Evolutionary conservation across 2,888 invertebrate species (phyloP).

Genomic region (Catocala nupta): DNA sequence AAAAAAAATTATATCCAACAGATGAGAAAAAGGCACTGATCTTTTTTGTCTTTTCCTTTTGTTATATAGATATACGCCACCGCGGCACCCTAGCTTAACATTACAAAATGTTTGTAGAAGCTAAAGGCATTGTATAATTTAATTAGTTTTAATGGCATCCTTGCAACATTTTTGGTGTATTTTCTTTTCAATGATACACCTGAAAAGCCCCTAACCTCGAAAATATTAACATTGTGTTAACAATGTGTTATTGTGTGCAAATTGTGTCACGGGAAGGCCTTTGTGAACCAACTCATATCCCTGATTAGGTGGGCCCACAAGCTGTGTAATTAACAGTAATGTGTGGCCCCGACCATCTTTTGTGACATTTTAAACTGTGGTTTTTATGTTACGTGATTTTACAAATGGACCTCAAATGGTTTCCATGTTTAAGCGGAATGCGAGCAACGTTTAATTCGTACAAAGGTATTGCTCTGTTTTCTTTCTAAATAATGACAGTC

Average conservation of each 20-base stretch:
- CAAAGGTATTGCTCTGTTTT: no score
- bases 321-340: conserved; percentile 52
- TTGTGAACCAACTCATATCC: conserved; percentile 60
- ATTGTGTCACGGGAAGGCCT: conserved; percentile 55
- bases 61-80: no score
- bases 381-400: conserved; percentile 40
- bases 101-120: no score
- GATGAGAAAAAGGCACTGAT: no score
- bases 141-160: no score
- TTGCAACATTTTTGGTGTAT: conserved; percentile 1
- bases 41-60: no score
- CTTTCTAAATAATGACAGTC: no score
- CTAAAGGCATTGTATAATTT: no score
- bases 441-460: no score
- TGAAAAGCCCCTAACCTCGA: conserved; percentile 14
- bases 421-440: neutral
- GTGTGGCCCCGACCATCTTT: conserved; percentile 36
- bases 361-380: conserved; percentile 42
- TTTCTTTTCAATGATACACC: conserved; percentile 5
- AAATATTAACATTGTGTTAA: conserved; percentile 48
- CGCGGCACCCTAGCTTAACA: no score
- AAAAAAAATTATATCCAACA: no score
- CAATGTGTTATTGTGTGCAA: conserved; percentile 53
- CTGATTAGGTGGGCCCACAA: conserved; percentile 56
- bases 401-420: conserved; percentile 25